Evolutionary conservation across 2,797 vertebrate genomes (phyloP).

Genomic region (Bufotes viridis): DNA sequence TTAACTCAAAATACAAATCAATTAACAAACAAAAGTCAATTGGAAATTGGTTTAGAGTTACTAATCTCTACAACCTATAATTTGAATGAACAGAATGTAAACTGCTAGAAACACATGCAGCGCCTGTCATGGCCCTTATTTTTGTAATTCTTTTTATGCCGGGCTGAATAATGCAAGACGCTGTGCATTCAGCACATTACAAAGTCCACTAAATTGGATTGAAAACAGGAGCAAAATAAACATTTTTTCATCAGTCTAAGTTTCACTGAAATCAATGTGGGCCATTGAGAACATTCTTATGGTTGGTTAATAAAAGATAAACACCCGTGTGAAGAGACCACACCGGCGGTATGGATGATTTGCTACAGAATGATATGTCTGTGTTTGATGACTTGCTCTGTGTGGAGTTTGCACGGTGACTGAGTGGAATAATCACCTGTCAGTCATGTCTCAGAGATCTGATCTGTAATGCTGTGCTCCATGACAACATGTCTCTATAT

Average conservation of each 20-base stretch:
- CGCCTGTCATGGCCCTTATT: too few species aligned
- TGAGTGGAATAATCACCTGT: constrained; percentile 45
- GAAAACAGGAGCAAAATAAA: neutral
- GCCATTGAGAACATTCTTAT: neutral
- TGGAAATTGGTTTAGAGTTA: too few species aligned
- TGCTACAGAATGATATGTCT: neutral
- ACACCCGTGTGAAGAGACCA: neutral
- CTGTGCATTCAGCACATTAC: neutral
- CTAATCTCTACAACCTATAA: too few species aligned
- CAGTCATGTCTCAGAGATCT: constrained; percentile 26
- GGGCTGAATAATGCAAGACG: neutral
- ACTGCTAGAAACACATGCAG: too few species aligned
- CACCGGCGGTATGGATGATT: neutral
- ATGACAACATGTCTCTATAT: constrained; percentile 22
- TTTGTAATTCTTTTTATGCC: neutral
- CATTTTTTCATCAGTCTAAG: neutral
- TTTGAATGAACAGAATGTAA: too few species aligned
- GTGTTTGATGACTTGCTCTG: neutral
- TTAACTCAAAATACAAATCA: too few species aligned
- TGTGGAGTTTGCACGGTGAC: neutral
- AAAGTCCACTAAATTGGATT: neutral
- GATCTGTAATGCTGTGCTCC: constrained; percentile 24
- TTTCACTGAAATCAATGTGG: neutral
- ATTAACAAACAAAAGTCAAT: too few species aligned
- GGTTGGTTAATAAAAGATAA: neutral